Percentiles rank a stretch among this genome's conserved stretches.
Conservation (phyloP, 2,113 vertebrate genomes). For the Haemorhous mexicanus region DNA sequence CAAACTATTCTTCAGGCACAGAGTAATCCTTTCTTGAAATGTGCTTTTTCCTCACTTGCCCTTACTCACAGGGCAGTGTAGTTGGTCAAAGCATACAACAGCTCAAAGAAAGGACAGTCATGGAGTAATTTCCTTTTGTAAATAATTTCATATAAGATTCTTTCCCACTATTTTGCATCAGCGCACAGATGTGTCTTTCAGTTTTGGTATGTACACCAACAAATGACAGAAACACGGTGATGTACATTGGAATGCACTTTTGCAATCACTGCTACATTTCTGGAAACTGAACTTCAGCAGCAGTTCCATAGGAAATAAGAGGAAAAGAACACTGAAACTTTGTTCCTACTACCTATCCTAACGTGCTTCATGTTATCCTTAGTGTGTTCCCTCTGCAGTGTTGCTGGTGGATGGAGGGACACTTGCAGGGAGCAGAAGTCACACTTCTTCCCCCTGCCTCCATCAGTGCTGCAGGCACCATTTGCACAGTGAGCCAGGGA, state of each 20-base stretch:
- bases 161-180: not conserved
- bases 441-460: not conserved
- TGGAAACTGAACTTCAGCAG: not conserved
- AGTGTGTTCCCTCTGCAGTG: not conserved
- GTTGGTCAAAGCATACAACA: not conserved
- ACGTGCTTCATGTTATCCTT: not conserved
- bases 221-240: not conserved
- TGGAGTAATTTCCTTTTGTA: not conserved
- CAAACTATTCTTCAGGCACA: not conserved
- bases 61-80: not conserved
- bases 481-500: not conserved
- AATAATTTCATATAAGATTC: not conserved
- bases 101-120: not conserved
- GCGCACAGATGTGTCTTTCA: not conserved
- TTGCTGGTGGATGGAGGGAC: not conserved
- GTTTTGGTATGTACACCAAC: not conserved
- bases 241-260: not conserved
- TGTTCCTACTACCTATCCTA: not conserved
- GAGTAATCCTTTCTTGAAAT: not conserved
- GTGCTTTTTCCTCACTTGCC: not conserved
- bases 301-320: not conserved
- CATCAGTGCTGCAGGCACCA: not conserved
- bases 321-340: not conserved
- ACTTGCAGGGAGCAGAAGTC: not conserved
- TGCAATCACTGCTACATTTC: not conserved